A percentile compares a stretch with the other conserved stretches of the same genome.
phyloP scores from a whole-genome alignment of 2,113 vertebrate species.

The Xyliphius kryptos region DNA sequence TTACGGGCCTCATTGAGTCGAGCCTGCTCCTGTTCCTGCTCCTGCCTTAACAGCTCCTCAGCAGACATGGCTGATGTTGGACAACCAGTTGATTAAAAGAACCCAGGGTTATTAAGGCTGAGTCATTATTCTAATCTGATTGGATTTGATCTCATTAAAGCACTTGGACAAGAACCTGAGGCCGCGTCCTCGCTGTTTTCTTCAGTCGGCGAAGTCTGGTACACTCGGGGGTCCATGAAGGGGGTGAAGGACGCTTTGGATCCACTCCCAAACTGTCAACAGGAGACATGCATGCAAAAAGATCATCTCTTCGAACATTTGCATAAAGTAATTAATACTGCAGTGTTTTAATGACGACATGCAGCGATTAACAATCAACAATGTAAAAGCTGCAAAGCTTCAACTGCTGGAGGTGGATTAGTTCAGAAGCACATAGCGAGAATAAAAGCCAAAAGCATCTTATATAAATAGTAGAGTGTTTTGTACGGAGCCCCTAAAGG shows the following conservation, averaged over 20 bases:
- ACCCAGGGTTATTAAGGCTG: too few species aligned
- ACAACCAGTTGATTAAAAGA: neutral
- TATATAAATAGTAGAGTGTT: neutral
- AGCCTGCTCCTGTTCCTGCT: constrained; percentile 93
- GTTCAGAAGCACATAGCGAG: constrained; percentile 4
- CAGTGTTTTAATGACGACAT: neutral
- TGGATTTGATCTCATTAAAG: neutral
- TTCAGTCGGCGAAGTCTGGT: constrained; percentile 91
- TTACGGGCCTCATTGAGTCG: constrained; percentile 94
- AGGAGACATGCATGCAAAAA: constrained; percentile 33
- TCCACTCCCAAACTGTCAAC: constrained; percentile 78
- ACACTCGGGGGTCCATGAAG: constrained; percentile 93
- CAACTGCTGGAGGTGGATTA: neutral
- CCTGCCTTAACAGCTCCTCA: constrained; percentile 87
- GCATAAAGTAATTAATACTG: too few species aligned
- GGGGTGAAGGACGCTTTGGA: constrained; percentile 96
- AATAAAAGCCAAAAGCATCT: constrained; percentile 2
- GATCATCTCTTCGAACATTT: neutral
- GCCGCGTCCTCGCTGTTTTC: constrained; percentile 82
- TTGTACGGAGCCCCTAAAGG: too few species aligned
- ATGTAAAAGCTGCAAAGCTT: neutral
- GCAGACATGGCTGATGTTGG: constrained; percentile 73
- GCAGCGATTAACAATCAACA: neutral
- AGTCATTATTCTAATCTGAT: neutral
- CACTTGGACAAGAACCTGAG: constrained; percentile 62